Conservation (phyloP, 2,888 invertebrate species). For the Caenorhabditis sp. region DNA sequence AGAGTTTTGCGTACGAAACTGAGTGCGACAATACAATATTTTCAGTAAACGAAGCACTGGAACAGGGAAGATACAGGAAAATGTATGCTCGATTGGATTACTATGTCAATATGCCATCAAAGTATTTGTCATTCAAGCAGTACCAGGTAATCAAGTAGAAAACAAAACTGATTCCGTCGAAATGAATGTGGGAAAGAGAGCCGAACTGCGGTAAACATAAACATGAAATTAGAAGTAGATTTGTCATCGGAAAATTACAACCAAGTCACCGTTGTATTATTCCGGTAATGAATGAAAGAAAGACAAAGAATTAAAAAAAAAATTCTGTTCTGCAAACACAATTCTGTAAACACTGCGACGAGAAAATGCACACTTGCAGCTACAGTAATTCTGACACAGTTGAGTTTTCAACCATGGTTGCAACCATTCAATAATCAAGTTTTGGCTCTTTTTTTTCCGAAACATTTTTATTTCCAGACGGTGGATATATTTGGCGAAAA, state of each 20-base stretch:
- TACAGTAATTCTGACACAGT: background rate
- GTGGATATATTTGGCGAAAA: slow-evolving; percentile 62
- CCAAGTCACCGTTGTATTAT: no score
- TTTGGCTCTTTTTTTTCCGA: background rate
- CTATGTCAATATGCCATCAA: slow-evolving; percentile 55
- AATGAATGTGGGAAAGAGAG: no score
- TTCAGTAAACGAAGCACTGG: slow-evolving; percentile 40
- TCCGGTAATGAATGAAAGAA: no score
- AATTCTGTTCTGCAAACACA: no score
- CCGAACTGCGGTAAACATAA: no score
- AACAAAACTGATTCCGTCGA: no score
- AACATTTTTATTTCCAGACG: slow-evolving; percentile 30
- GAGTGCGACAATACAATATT: background rate
- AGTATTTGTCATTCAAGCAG: slow-evolving; percentile 49
- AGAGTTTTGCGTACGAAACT: background rate
- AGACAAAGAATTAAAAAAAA: no score
- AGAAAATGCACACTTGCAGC: background rate
- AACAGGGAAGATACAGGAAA: slow-evolving; percentile 38
- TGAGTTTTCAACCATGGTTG: no score
- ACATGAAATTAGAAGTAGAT: background rate
- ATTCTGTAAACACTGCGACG: background rate
- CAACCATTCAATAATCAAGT: no score
- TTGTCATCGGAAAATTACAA: no score
- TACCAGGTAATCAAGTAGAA: slow-evolving; percentile 40
- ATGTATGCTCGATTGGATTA: slow-evolving; percentile 47